These are phyloP conservation scores for Thermophis baileyi DNA, from an alignment of 2,113 vertebrate genomes.

Conservation along the genomic window DNA sequence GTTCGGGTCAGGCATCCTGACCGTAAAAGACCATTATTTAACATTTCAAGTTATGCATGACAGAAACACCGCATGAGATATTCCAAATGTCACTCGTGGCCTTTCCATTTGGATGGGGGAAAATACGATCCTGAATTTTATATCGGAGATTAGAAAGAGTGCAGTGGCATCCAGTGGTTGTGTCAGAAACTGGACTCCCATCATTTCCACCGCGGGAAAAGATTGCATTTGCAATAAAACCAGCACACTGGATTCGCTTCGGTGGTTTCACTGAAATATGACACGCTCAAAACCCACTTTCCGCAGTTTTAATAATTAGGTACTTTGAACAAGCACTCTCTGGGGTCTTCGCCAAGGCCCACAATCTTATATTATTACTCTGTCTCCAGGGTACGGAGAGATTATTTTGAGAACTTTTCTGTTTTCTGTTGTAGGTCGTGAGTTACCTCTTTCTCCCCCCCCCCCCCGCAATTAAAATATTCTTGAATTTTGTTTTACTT, in stretches of 20 bases:
- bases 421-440: neutral
- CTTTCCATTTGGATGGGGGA: neutral
- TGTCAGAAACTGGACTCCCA: neutral
- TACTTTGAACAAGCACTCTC: neutral
- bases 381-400: fast-evolving
- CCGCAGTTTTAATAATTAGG: neutral
- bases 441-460: neutral
- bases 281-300: neutral
- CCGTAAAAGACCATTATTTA: neutral
- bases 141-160: neutral
- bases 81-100: neutral
- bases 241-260: neutral
- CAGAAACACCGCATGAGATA: neutral
- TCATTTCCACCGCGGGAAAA: neutral
- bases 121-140: neutral
- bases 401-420: neutral
- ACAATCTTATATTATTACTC: neutral
- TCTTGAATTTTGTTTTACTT: neutral
- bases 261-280: neutral
- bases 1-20: neutral
- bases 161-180: neutral
- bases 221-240: neutral
- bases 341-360: neutral
- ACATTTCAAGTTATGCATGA: neutral
- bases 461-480: neutral